phyloP scores from a whole-genome alignment of 2,797 vertebrate species.

The Podarcis lilfordi region DNA sequence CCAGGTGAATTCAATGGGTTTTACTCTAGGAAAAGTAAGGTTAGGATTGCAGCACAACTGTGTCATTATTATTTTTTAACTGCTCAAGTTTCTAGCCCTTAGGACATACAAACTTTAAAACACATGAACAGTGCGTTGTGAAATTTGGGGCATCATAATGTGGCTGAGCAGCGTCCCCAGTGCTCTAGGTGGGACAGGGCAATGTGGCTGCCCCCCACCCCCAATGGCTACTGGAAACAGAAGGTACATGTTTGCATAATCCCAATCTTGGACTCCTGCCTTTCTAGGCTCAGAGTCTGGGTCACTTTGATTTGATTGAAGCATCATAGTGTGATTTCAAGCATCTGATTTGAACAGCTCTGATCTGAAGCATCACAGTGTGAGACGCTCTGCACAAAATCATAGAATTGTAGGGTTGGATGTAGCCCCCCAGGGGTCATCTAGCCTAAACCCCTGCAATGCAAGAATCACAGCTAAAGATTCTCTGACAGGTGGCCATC shows the following conservation, averaged over 20 bases:
- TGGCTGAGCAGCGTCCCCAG: background rate
- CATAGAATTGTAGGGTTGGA: no score
- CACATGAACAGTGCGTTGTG: background rate
- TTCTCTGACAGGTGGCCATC: no score
- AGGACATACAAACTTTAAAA: background rate
- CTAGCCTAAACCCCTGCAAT: no score
- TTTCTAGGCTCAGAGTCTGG: background rate
- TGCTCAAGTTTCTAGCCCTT: background rate
- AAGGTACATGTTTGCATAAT: background rate
- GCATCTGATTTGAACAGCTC: background rate
- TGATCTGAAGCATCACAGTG: background rate
- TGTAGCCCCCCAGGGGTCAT: no score
- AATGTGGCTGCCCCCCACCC: background rate
- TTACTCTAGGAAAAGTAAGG: no score
- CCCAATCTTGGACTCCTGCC: background rate
- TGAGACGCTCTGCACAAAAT: no score
- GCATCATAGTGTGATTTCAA: background rate
- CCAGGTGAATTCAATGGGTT: no score
- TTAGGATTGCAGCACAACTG: no score
- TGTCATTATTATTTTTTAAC: no score
- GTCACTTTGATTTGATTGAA: background rate
- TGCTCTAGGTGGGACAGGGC: background rate
- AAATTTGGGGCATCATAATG: background rate
- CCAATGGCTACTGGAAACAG: background rate
- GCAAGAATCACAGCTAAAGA: no score